A percentile compares a stretch with the other conserved stretches of the same genome.
Evolutionary conservation across 2,113 vertebrate genomes (phyloP).

Genomic region (Thunnus thynnus): DNA sequence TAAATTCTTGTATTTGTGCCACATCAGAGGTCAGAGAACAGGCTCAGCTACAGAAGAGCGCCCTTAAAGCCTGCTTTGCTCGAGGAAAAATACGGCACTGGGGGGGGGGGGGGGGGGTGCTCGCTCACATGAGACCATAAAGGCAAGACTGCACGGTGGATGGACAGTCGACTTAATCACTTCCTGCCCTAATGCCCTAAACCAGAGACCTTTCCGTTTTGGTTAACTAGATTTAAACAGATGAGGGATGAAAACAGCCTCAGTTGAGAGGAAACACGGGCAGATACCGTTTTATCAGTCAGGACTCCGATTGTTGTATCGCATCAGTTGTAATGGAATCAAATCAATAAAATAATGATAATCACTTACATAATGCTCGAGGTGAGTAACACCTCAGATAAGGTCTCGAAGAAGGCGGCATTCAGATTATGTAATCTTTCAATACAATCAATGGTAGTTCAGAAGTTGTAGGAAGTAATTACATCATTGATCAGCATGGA

Average conservation of each 20-base stretch:
- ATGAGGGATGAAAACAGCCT: background rate
- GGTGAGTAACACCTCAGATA: background rate
- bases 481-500: conserved; percentile 24
- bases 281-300: background rate
- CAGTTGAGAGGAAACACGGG: background rate
- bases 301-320: background rate
- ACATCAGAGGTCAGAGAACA: background rate
- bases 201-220: conserved; percentile 16
- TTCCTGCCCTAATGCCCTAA: conserved; percentile 50
- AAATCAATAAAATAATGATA: background rate
- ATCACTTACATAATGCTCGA: background rate
- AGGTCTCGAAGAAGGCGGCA: background rate
- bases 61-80: background rate
- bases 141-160: conserved; percentile 17
- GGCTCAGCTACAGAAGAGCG: background rate
- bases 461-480: background rate
- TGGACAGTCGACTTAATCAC: conserved; percentile 42
- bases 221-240: conserved; percentile 24
- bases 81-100: background rate
- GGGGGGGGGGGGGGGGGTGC: background rate
- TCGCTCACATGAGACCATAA: conserved; percentile 15
- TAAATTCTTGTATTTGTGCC: background rate
- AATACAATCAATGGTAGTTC: conserved; percentile 2
- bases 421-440: background rate
- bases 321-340: background rate